Evolutionary conservation across 2,797 vertebrate genomes (phyloP).

Genomic region (Sternarchorhynchus goeldii): DNA sequence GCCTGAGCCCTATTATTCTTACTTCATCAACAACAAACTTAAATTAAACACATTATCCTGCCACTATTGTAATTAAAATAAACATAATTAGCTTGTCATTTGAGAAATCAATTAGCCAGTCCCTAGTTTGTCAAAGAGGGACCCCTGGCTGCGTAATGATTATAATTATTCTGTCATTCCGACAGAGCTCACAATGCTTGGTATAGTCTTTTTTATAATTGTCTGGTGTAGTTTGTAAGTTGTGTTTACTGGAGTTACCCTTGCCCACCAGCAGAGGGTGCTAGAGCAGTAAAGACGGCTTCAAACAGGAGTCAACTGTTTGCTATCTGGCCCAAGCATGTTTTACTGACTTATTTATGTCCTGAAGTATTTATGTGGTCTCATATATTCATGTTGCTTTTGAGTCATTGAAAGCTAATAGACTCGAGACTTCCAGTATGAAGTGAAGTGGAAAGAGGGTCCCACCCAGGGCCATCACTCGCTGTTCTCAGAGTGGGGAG

Average conservation of each 20-base stretch:
- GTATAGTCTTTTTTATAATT: slow-evolving; percentile 41
- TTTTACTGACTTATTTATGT: slow-evolving; percentile 7
- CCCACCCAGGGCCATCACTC: background rate
- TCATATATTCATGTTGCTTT: background rate
- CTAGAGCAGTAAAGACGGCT: slow-evolving; percentile 16
- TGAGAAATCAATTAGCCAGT: slow-evolving; percentile 59
- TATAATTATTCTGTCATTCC: slow-evolving; percentile 65
- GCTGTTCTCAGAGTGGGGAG: background rate
- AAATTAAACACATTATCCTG: slow-evolving; percentile 34
- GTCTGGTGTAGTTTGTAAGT: slow-evolving; percentile 19
- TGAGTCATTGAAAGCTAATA: background rate
- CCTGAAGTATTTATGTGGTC: slow-evolving; percentile 11
- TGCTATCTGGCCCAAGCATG: background rate
- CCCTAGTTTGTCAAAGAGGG: slow-evolving; percentile 61
- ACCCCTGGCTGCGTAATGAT: slow-evolving; percentile 68
- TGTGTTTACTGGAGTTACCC: slow-evolving; percentile 35
- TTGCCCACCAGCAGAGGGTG: slow-evolving; percentile 49
- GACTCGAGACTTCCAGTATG: background rate
- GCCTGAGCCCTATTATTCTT: slow-evolving; percentile 12
- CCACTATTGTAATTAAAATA: slow-evolving; percentile 49
- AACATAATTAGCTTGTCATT: slow-evolving; percentile 61
- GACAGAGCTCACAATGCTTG: slow-evolving; percentile 41
- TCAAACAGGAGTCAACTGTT: background rate
- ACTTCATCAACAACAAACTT: slow-evolving; percentile 26
- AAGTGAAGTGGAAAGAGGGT: background rate